A percentile compares a stretch with the other conserved stretches of the same genome.
phyloP scores from a whole-genome alignment of 2,113 vertebrate genomes.

The Amazona guildingii region DNA sequence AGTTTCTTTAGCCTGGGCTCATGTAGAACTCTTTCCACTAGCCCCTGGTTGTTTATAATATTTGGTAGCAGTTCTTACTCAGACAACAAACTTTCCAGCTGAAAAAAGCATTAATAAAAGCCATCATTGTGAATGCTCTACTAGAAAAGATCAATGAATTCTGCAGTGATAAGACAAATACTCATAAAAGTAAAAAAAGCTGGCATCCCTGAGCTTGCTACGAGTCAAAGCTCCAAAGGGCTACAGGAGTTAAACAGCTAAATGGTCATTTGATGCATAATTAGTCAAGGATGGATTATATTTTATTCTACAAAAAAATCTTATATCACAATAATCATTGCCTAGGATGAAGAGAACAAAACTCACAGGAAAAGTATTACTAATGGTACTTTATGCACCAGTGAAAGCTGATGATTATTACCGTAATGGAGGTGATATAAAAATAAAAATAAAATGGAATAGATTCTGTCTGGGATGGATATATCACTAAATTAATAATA shows the following conservation, averaged over 20 bases:
- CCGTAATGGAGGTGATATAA: neutral
- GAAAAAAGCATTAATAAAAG: neutral
- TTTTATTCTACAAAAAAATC: neutral
- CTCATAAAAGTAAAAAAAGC: neutral
- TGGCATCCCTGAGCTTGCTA: neutral
- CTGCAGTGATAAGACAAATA: neutral
- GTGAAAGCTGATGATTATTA: neutral
- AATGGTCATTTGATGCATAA: neutral
- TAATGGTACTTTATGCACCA: neutral
- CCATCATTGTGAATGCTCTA: neutral
- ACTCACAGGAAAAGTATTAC: neutral
- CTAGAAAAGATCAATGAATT: neutral
- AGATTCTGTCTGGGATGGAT: neutral
- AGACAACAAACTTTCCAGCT: neutral
- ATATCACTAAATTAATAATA: constrained; percentile 9
- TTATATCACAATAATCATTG: neutral
- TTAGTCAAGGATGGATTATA: neutral
- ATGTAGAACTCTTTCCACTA: neutral
- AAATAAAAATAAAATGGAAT: constrained; percentile 15
- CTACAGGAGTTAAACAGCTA: neutral
- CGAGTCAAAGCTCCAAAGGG: neutral
- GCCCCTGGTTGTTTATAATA: neutral
- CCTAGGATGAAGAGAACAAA: neutral
- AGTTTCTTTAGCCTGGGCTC: neutral
- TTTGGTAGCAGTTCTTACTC: neutral